phyloP scores from a whole-genome alignment of 2,113 vertebrate species.

The Ovibos moschatus region DNA sequence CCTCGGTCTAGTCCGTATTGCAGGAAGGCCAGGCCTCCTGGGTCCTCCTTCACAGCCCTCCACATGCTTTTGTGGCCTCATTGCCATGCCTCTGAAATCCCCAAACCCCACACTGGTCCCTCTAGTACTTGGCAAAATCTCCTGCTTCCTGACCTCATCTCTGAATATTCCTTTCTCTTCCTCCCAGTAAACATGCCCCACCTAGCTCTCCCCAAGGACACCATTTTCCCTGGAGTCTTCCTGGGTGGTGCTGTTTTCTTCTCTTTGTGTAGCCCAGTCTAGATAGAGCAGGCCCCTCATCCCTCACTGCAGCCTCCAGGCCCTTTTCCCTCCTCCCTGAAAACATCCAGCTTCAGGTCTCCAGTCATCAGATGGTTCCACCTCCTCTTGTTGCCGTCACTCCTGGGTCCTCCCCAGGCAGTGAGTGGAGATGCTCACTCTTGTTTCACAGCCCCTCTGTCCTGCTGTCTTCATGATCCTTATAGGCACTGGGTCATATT shows the following conservation, averaged over 20 bases:
- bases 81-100: fast-evolving
- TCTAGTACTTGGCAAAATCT: not conserved
- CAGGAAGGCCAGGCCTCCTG: not conserved
- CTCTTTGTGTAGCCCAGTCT: not conserved
- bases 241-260: not conserved
- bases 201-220: not conserved
- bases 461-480: not conserved
- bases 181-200: not conserved
- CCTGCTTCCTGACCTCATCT: not conserved
- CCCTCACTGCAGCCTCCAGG: not conserved
- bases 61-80: not conserved
- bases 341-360: not conserved
- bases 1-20: fast-evolving
- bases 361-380: fast-evolving
- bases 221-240: not conserved
- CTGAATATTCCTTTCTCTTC: not conserved
- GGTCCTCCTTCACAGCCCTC: not conserved
- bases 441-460: not conserved
- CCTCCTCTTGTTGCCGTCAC: fast-evolving
- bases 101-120: not conserved
- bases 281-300: not conserved
- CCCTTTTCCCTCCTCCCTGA: not conserved
- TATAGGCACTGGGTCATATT: fast-evolving
- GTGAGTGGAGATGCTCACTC: not conserved
- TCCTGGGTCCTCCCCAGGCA: not conserved